Evolutionary conservation across 2,888 invertebrate species (phyloP), one percentile per base, ranked within the genome.

Genomic region (Aelia acuminata): DNA sequence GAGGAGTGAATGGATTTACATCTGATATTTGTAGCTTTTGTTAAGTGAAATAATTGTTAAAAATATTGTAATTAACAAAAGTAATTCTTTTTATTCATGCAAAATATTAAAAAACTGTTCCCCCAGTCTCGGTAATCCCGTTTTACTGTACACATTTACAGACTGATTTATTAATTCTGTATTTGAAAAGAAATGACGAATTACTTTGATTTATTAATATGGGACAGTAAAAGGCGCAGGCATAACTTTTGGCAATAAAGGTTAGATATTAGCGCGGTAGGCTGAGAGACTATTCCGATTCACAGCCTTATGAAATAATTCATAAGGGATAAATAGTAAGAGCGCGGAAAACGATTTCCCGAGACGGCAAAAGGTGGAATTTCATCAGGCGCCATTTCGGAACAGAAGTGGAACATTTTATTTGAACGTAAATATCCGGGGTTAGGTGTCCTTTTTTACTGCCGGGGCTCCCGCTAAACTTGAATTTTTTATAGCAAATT

Each of bases 401-500:
- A 87, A 87, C 87, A 87, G 87, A 87, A 87, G 70, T 87, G 87
- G 87, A 57, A 43, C 87, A 87, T 87, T 87, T 87, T 87, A 87
- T 87, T 87, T 47, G 87, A 48, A 87, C 87, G 87, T 87, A 87
- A 87, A 87, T 87, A 87, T 87, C 87, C 87, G 0, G 70, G 70
- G 87, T 70, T 63, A 63, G 87, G 63, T 87, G 87, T 87, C 87
- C 57, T 87, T 87, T 85, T 87, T 87, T 87, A 87, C 87, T 57
- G 63, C 63, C 70, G 5, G 87, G 70, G 43, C 57, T 70, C 43
- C 63, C 48, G 70, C 70, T 87, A 87, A 87, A 87, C 48, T 87
- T 87, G 87, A 87, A 87, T 87, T 87, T 87, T 87, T 87, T 87
- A 87, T 87, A 87, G 87, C 87, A 70, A 87, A 87, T 87, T 87